Percentiles rank a stretch among this genome's conserved stretches.
Conservation (phyloP, 2,113 vertebrate species). For the Coptodon rendalli region DNA sequence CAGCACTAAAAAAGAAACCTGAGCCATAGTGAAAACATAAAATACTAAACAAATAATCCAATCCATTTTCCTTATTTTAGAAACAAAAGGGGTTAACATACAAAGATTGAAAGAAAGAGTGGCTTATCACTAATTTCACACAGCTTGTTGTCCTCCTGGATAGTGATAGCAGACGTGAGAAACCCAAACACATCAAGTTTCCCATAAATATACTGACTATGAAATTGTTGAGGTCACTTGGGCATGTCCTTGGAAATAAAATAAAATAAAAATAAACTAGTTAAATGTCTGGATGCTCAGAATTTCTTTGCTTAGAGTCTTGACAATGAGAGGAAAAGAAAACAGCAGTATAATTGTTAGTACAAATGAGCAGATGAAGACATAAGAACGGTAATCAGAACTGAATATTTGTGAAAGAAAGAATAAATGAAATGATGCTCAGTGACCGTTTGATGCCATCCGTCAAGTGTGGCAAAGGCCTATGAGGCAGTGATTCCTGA, state of each 20-base stretch:
- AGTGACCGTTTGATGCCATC: neutral
- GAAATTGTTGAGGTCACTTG: neutral
- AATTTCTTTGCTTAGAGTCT: neutral
- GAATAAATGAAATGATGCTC: neutral
- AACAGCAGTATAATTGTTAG: neutral
- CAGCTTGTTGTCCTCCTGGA: neutral
- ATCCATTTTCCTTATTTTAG: neutral
- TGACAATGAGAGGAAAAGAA: neutral
- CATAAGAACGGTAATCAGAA: neutral
- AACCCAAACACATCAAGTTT: neutral
- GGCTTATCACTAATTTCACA: neutral
- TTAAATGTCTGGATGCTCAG: neutral
- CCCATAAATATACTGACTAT: neutral
- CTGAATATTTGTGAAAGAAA: neutral
- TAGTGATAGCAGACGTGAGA: neutral
- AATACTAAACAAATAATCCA: neutral
- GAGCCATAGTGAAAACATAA: neutral
- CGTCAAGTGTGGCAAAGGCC: neutral
- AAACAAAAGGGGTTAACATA: neutral
- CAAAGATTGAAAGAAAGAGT: neutral
- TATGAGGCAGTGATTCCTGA: neutral
- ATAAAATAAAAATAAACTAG: neutral
- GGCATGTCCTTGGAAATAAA: neutral
- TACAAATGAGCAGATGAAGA: neutral
- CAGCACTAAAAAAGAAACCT: neutral